phyloP scores from a whole-genome alignment of 1,140 invertebrate species.

The Ooceraea biroi region DNA sequence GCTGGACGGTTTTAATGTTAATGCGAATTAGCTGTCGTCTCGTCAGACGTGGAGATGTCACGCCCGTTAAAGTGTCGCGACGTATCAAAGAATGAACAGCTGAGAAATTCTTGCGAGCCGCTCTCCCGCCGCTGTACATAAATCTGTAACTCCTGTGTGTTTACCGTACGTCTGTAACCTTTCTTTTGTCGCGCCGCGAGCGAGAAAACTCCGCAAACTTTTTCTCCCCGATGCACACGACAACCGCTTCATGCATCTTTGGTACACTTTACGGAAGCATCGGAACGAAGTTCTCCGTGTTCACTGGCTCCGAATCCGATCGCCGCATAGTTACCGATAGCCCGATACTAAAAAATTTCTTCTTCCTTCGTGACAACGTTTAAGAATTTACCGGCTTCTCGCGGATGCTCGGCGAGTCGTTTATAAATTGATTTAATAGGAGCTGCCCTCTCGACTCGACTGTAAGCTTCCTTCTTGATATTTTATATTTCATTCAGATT shows the following conservation, averaged over 20 bases:
- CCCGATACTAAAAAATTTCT: conserved; percentile 60
- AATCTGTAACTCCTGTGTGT: conserved; percentile 42
- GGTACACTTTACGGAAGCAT: conserved; percentile 51
- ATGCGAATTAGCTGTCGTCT: too few relatives aligned
- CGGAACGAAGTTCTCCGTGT: conserved; percentile 35
- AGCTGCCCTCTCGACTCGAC: neutral
- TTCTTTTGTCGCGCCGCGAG: conserved; percentile 27
- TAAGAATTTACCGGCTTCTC: conserved; percentile 47
- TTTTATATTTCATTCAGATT: neutral
- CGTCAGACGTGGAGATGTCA: neutral
- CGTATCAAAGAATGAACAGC: too few relatives aligned
- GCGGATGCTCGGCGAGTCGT: conserved; percentile 27
- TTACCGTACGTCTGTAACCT: conserved; percentile 32
- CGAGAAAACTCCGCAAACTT: conserved; percentile 53
- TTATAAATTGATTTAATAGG: conserved; percentile 58
- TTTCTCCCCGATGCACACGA: conserved; percentile 51
- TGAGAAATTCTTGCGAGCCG: conserved; percentile 9
- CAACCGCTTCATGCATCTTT: conserved; percentile 70
- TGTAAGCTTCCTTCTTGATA: neutral
- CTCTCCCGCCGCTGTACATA: conserved; percentile 26
- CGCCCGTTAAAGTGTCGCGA: conserved; percentile 17
- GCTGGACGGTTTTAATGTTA: too few relatives aligned
- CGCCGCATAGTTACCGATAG: conserved; percentile 28
- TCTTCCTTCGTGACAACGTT: conserved; percentile 13
- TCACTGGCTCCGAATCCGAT: conserved; percentile 35